Evolutionary conservation across 2,888 invertebrate species (phyloP).

Genomic region (Philereme transversata): DNA sequence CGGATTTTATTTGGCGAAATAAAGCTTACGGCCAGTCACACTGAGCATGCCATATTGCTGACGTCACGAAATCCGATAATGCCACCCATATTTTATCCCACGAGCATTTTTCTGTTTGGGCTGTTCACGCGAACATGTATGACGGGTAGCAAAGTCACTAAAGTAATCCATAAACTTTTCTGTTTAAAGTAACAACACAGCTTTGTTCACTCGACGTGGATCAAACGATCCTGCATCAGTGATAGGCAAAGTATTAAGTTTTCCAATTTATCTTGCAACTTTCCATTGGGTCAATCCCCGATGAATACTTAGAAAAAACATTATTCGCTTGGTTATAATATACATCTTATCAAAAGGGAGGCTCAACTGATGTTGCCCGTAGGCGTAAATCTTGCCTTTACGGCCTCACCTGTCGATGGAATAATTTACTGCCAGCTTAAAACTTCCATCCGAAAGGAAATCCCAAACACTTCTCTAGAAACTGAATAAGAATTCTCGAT

Average conservation of each 20-base stretch:
- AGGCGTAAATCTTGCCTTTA: slow-evolving; percentile 82
- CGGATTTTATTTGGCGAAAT: slow-evolving; percentile 68
- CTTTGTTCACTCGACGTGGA: slow-evolving; percentile 41
- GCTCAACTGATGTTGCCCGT: slow-evolving; percentile 68
- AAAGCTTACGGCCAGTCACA: slow-evolving; percentile 55
- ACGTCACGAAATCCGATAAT: slow-evolving; percentile 56
- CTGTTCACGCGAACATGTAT: slow-evolving; percentile 55
- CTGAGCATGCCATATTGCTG: slow-evolving; percentile 52
- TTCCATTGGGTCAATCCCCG: slow-evolving; percentile 67
- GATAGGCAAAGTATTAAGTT: slow-evolving; percentile 59
- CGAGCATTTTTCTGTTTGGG: slow-evolving; percentile 53
- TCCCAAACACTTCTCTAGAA: slow-evolving; percentile 81
- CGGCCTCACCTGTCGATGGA: slow-evolving; percentile 82
- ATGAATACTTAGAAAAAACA: slow-evolving; percentile 70
- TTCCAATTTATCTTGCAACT: slow-evolving; percentile 67
- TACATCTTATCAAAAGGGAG: slow-evolving; percentile 79
- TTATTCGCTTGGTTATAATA: slow-evolving; percentile 76
- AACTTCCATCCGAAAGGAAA: slow-evolving; percentile 77
- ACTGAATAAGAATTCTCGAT: slow-evolving; percentile 79
- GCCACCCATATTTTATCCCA: slow-evolving; percentile 53
- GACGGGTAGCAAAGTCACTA: slow-evolving; percentile 50
- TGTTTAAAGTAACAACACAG: slow-evolving; percentile 48
- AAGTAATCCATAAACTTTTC: slow-evolving; percentile 59
- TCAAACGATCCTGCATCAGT: slow-evolving; percentile 37
- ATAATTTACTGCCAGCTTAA: slow-evolving; percentile 83